Evolutionary conservation across 2,113 vertebrate species (phyloP).

Genomic region (Delphinapterus leucas): DNA sequence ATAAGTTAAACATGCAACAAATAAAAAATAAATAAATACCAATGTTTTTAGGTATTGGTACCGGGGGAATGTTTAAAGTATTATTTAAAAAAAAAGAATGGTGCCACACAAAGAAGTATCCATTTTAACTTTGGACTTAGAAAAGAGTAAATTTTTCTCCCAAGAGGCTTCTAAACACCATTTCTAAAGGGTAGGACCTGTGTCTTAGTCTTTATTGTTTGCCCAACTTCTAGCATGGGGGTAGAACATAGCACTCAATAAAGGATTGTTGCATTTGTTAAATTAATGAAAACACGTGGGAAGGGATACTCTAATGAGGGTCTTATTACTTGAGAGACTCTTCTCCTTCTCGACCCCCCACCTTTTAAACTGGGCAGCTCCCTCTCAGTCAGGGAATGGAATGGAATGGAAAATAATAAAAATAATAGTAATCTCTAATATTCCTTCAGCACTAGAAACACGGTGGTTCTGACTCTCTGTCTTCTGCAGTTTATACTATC

Average conservation of each 20-base stretch:
- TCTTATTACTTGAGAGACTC: not conserved
- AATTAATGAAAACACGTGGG: not conserved
- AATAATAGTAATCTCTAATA: not conserved
- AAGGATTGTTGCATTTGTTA: not conserved
- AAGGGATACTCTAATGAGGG: not conserved
- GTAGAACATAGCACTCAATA: not conserved
- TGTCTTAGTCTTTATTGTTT: not conserved
- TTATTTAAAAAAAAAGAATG: not conserved
- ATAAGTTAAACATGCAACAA: not conserved
- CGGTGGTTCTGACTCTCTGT: not conserved
- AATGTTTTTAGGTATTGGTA: not conserved
- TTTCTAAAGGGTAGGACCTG: not conserved
- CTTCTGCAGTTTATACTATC: not conserved
- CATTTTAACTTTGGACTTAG: not conserved
- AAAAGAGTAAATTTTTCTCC: not conserved
- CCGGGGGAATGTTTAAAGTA: not conserved
- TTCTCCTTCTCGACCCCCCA: not conserved
- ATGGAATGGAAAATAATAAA: not conserved
- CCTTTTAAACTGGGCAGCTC: not conserved
- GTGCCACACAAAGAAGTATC: not conserved
- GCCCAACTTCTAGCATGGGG: not conserved
- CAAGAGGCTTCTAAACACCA: not conserved
- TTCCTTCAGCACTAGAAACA: not conserved
- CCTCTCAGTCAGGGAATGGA: not conserved
- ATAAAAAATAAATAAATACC: slow-evolving; percentile 2